Conservation (phyloP, 2,888 invertebrate species). For the Andrena chrysosceles region DNA sequence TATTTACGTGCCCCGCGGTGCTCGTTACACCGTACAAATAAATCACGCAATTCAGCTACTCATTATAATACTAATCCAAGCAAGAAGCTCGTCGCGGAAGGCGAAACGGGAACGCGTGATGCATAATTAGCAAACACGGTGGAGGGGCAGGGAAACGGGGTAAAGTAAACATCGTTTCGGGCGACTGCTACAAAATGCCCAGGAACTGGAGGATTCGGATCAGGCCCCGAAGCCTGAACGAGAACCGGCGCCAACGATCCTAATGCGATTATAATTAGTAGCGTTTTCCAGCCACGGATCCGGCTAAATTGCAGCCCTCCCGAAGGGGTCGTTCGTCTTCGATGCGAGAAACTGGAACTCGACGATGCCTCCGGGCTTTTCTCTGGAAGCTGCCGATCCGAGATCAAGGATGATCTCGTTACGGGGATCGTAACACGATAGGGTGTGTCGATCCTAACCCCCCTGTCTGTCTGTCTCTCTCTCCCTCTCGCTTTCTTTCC, state of each 20-base stretch:
- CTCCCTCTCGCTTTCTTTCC: not conserved
- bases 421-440: constrained; percentile 73
- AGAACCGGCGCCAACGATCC: constrained; percentile 59
- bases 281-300: constrained; percentile 65
- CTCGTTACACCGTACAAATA: constrained; percentile 21
- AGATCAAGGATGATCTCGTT: constrained; percentile 73
- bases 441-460: constrained; percentile 65
- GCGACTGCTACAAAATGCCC: constrained; percentile 20
- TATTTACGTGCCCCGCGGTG: constrained; percentile 15
- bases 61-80: constrained; percentile 38
- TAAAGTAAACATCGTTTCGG: constrained; percentile 51
- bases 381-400: constrained; percentile 53
- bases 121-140: constrained; percentile 41
- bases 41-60: not conserved
- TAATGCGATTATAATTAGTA: constrained; percentile 75
- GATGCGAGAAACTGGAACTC: constrained; percentile 53
- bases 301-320: constrained; percentile 50
- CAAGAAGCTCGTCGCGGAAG: constrained; percentile 19
- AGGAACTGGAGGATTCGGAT: constrained; percentile 42
- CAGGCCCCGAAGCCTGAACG: constrained; percentile 27
- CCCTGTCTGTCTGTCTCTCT: constrained; percentile 9
- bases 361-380: constrained; percentile 56
- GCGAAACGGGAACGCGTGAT: constrained; percentile 34
- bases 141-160: constrained; percentile 8
- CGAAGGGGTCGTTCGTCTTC: constrained; percentile 62